Evolutionary conservation across 2,888 invertebrate genomes (phyloP).

Genomic region (Amblyjoppa fuscipennis): DNA sequence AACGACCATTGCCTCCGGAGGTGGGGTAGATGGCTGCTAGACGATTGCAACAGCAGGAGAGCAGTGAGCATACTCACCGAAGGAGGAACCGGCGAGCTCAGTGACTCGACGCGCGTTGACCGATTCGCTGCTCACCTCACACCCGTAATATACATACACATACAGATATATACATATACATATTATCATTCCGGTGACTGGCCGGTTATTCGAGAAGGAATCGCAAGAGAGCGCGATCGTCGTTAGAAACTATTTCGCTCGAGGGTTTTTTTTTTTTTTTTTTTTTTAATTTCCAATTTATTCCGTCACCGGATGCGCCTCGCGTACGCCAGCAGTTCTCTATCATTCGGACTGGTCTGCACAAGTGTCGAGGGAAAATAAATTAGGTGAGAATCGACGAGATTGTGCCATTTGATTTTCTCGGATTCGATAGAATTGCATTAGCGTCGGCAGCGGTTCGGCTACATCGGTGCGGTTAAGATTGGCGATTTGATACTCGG

Average conservation of each 20-base stretch:
- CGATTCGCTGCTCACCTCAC: slow-evolving; percentile 53
- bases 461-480: background rate
- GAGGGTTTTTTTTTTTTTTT: no score
- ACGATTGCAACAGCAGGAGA: slow-evolving; percentile 66
- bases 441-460: background rate
- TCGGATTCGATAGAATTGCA: background rate
- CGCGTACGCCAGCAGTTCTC: background rate
- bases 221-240: no score
- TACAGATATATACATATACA: background rate
- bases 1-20: background rate
- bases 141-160: background rate
- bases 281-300: no score
- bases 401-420: background rate
- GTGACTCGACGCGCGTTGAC: slow-evolving; percentile 75
- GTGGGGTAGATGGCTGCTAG: slow-evolving; percentile 66
- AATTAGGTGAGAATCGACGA: background rate
- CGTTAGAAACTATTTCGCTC: no score
- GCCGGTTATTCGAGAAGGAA: no score
- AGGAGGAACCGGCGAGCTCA: slow-evolving; percentile 75
- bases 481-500: background rate
- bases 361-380: background rate
- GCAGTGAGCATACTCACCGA: slow-evolving; percentile 61
- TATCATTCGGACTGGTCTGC: background rate
- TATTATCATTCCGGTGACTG: no score
- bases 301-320: no score